Base-by-base conservation (phyloP, 2,113 vertebrate species). In the Porphyrio hochstetteri region DNA sequence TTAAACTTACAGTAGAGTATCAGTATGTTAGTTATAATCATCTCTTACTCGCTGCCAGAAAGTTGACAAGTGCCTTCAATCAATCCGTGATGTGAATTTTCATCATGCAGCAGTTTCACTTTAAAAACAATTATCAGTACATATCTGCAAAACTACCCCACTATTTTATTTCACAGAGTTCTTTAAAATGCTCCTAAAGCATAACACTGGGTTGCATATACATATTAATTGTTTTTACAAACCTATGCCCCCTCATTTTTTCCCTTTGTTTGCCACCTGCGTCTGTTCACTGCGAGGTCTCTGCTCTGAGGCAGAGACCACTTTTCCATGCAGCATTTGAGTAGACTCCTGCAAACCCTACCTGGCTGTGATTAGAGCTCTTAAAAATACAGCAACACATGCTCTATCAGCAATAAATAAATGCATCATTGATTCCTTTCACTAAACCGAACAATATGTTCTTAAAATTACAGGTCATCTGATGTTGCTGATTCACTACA, bases 351-450 rank as follows among this genome's bases (percentile, higher is more conserved):
- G 60, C 52, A 92, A 85, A 96, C 63, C 67, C 68, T 78, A 67
- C 33, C 82, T 91, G 82, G 42, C 33, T 0, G 0, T 50, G 82
- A 93, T 74, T 74, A 90, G 40, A 88, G 82, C 36, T 81, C 60
- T 70, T 83, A 60, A 83, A 92, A 95, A 93, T 84, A 75, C 72
- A 81, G 64, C 53, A 83, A 74, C 70, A 77, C 44, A 19, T 86
- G 71, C 85, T 80, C 56, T 67, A 36, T 90, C 88, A 93, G 85
- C 93, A 95, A 75, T 36, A 96, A 92, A 93, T 71, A 78, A 93
- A 93, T 67, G 60, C 65, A 90, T 33, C 60, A 95, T 91, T 82
- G 91, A 92, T 95, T 92, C 38, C 25, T 94, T 94, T 93, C 85
- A 65, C 71, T 60, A 90, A 95, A 92, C 27, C 81, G 90, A 90